Conservation (phyloP, 2,888 invertebrate species). For the Podotricha telesiphe region DNA sequence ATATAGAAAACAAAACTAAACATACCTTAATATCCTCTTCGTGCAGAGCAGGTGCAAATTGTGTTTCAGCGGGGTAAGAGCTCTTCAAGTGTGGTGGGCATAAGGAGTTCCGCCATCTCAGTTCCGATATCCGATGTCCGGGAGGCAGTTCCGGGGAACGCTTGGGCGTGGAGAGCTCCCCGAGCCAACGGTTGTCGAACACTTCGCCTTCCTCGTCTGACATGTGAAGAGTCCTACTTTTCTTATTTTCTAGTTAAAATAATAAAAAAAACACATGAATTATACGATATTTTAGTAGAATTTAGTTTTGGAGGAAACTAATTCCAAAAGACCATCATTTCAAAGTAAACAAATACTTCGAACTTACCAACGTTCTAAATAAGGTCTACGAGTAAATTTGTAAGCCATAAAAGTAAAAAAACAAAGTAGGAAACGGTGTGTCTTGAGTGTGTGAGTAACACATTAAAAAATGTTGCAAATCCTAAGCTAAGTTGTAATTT, state of each 20-base stretch:
- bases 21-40: constrained; percentile 75
- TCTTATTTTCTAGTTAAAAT: background rate
- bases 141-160: constrained; percentile 42
- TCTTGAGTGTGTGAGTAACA: too few species aligned
- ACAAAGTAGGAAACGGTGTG: too few species aligned
- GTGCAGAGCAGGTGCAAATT: constrained; percentile 83
- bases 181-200: constrained; percentile 91
- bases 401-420: too few species aligned
- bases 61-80: constrained; percentile 92
- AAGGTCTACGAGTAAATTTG: too few species aligned
- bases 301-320: too few species aligned
- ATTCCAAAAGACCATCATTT: too few species aligned
- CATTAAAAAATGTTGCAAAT: too few species aligned
- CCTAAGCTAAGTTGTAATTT: too few species aligned
- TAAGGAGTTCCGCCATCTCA: constrained; percentile 91
- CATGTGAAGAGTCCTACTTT: constrained; percentile 85
- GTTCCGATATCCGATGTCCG: constrained; percentile 83
- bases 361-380: too few species aligned
- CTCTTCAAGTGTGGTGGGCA: constrained; percentile 93
- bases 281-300: too few species aligned
- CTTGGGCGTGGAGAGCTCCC: constrained; percentile 80
- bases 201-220: constrained; percentile 94
- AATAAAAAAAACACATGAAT: background rate
- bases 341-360: too few species aligned
- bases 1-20: background rate